Evolutionary conservation across 2,113 vertebrate species (phyloP), one percentile per base, ranked within the genome.

Genomic region (Trogon surrucura): DNA sequence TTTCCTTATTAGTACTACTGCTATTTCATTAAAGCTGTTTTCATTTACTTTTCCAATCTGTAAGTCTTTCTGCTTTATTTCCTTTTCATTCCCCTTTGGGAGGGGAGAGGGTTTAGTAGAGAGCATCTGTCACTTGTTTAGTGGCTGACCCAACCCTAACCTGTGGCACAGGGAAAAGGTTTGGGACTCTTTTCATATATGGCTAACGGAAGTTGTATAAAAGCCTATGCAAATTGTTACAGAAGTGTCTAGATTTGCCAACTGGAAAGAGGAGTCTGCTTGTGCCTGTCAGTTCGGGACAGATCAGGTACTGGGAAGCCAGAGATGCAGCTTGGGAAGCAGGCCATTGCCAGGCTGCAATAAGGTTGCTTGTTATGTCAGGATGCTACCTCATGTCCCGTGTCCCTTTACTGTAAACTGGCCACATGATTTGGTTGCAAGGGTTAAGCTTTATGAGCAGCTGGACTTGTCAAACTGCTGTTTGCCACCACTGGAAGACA

Each of bases 181-280:
- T 62, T 45, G 65, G 18, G 60, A 38, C 27, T 74, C 10, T 38
- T 54, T 70, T 38, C 0, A 0, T n/a, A 32, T 25, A 10, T 50
- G 36, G 13, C 44, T 77, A 48, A 53, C 56, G 19, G 48, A 80
- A 95, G 54, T 48, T 8, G 5, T 62, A 21, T 77, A 27, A 62
- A 92, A 86, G n/a, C 5, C 30, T 45, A 30, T 0, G 0, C 23
- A 58, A n/a, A 15, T 13, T 62, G 15, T 81, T 47, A 23, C 19
- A 38, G 26, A 78, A 73, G 36, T 62, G 16, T n/a, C 50, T 17
- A 26, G 66, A 69, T 41, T 47, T 67, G 32, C 29, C 13, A 25
- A 2, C 1, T 80, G 75, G 36, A 77, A 73, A 62, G 51, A 36
- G 30, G 4, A 60, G 5, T 66, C 36, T 85, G 25, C 20, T 56